Percentiles rank a stretch among this genome's conserved stretches.
These are phyloP conservation scores for Gryllus longicercus DNA, from an alignment of 2,888 invertebrate species.

Conservation along the genomic window DNA sequence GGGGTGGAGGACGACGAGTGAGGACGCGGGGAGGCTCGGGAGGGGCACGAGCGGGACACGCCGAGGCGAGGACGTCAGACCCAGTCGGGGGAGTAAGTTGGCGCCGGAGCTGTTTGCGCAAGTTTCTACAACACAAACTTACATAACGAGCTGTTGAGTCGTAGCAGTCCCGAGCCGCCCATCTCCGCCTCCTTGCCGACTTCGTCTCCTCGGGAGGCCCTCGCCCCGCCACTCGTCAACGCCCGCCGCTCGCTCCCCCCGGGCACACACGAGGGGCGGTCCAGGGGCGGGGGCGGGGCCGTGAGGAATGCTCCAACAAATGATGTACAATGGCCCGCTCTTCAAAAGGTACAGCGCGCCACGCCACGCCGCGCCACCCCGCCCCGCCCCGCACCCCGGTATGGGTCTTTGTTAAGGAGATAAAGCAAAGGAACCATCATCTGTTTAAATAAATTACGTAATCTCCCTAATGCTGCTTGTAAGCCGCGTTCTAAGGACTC, in stretches of 20 bases:
- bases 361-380: not conserved
- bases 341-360: not conserved
- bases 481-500: not conserved
- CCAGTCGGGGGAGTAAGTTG: not conserved
- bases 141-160: conserved; percentile 17
- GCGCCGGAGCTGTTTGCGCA: not conserved
- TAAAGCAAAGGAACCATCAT: not conserved
- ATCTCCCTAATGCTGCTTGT: conserved; percentile 7
- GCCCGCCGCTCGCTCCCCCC: not conserved
- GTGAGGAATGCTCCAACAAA: not conserved
- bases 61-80: not conserved
- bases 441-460: conserved; percentile 2
- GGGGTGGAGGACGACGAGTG: not conserved
- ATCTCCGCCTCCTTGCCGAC: too few relatives aligned
- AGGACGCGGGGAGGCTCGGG: not conserved
- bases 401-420: not conserved
- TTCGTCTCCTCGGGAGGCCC: not conserved
- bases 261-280: not conserved
- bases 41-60: not conserved
- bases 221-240: not conserved
- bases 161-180: not conserved
- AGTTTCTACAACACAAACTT: conserved; percentile 17
- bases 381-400: not conserved
- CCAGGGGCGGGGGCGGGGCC: not conserved
- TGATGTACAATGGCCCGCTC: conserved; percentile 4